Evolutionary conservation across 2,797 vertebrate genomes (phyloP).

Genomic region (Thalassophryne amazonica): DNA sequence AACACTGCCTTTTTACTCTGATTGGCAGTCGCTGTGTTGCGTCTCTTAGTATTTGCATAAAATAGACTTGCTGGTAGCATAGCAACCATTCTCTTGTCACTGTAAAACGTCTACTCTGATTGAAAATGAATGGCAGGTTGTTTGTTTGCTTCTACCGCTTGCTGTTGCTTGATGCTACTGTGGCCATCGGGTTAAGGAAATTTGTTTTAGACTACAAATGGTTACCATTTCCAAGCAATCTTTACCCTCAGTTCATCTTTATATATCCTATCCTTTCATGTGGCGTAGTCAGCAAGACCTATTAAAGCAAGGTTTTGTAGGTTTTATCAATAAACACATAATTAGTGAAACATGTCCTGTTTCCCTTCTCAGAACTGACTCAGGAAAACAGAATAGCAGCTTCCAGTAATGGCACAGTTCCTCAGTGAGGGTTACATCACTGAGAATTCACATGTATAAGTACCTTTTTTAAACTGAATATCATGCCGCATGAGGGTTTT

Average conservation of each 20-base stretch:
- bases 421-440: neutral
- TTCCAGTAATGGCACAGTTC: neutral
- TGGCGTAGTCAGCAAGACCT: neutral
- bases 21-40: no score
- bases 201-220: slow-evolving; percentile 41
- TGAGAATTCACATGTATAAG: neutral
- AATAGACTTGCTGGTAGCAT: no score
- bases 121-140: no score
- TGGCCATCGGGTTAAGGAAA: no score
- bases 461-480: slow-evolving; percentile 4
- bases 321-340: slow-evolving; percentile 1
- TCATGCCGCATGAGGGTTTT: slow-evolving; percentile 12
- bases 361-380: neutral
- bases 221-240: slow-evolving; percentile 44
- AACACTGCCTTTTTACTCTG: no score
- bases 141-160: no score
- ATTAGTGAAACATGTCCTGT: neutral
- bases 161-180: no score
- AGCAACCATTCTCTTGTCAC: no score
- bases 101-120: no score
- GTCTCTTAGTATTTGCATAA: no score
- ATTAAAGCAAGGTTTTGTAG: neutral
- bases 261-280: slow-evolving; percentile 8
- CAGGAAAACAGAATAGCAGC: neutral
- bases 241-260: slow-evolving; percentile 23